A percentile compares a stretch with the other conserved stretches of the same genome.
phyloP scores from a whole-genome alignment of 2,888 invertebrate genomes.

The Cataglyphis livida region DNA sequence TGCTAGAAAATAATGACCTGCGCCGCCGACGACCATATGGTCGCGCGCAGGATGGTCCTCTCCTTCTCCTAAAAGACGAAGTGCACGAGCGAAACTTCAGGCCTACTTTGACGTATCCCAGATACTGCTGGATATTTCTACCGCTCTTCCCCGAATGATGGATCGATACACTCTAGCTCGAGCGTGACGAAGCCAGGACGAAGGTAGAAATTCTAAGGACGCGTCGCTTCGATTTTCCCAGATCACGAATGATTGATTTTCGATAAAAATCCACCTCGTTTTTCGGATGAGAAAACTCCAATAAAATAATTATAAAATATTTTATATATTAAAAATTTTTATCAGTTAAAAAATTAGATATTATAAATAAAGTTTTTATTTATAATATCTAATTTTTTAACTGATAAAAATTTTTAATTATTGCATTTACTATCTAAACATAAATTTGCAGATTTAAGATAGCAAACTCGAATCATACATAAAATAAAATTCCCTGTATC shows the following conservation, averaged over 20 bases:
- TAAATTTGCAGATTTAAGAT: slow-evolving; percentile 15
- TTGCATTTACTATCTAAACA: not conserved
- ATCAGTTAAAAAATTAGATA: too few species aligned
- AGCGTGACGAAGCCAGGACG: slow-evolving; percentile 23
- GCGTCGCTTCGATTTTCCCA: slow-evolving; percentile 12
- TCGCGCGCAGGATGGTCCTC: slow-evolving; percentile 83
- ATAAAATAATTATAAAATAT: not conserved
- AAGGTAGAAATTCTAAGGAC: not conserved
- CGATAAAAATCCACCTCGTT: not conserved
- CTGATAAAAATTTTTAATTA: not conserved
- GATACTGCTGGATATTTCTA: slow-evolving; percentile 59
- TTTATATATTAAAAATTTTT: too few species aligned
- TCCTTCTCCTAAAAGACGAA: slow-evolving; percentile 75
- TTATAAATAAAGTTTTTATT: too few species aligned
- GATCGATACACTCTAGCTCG: slow-evolving; percentile 57
- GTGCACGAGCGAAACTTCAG: slow-evolving; percentile 68
- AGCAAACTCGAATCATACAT: not conserved
- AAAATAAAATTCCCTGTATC: slow-evolving; percentile 28
- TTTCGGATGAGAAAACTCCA: not conserved
- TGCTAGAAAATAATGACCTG: slow-evolving; percentile 58
- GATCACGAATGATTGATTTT: not conserved
- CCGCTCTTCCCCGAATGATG: slow-evolving; percentile 66
- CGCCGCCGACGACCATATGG: slow-evolving; percentile 82
- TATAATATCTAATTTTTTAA: not conserved
- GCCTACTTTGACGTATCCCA: slow-evolving; percentile 67